Base-by-base conservation (phyloP, 2,888 invertebrate species). In the Rhagonycha fulva region DNA sequence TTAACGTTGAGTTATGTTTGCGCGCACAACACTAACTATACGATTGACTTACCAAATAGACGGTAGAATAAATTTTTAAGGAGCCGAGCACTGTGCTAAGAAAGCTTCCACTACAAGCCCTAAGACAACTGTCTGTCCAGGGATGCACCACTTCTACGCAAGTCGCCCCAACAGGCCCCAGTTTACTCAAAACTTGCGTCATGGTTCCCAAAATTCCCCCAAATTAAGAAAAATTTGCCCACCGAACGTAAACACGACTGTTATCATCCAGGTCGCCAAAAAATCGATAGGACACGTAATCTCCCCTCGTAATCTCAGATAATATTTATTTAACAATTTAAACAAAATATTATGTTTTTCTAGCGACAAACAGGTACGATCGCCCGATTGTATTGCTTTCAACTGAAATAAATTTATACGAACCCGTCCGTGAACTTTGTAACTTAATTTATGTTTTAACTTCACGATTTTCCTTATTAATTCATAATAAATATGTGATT, bases 91-190 rank as follows among this genome's bases (percentile, higher is more conserved):
- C 87, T 9, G 93, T 90, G 79, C 91, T 90, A 9, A 93, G 85
- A 62, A 93, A 90, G 14, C 95, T 89, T 70, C 93, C 93, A 78
- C 91, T 89, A 11, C 92, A 90, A 24, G 95, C 93, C 82, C 90
- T 90, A n/a, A 90, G 86, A 85, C 96, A 96, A 70, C 92, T 92
- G 61, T 93, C 90, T 0, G 93, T 92, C 95, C 95, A 96, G 24
- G 94, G 94, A 88, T 96, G 95, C 11, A 93, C 93, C 83, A 93
- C 92, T 81, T 94, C 92, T 81, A 91, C 89, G 86, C 96, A 96
- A 70, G 89, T 89, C 32, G 90, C 89, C 12, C 88, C 85, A 72
- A 93, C 88, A 9, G 90, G 88, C 71, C 87, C 82, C 61, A 89
- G 72, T 84, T 91, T 91, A 85, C 91, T 91, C 78, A 86, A 80